Conservation (phyloP, 2,888 invertebrate species). For the Ptychoptera contaminata region DNA sequence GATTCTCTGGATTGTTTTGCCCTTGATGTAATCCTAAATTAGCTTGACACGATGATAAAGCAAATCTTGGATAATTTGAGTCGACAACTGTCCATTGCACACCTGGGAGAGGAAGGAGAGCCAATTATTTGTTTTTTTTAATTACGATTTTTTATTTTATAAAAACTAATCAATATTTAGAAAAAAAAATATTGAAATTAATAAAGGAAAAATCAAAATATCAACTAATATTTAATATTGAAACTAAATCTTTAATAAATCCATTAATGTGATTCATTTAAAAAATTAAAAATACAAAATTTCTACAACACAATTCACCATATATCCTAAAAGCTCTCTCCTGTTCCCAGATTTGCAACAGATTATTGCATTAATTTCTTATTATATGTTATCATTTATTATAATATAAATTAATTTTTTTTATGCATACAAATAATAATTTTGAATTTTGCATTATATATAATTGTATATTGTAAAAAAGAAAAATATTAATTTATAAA, state of each 20-base stretch:
- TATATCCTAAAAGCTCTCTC: slow-evolving; percentile 30
- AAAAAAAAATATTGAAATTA: background rate
- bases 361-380: background rate
- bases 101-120: slow-evolving; percentile 42
- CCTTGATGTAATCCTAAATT: slow-evolving; percentile 19
- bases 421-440: slow-evolving; percentile 5
- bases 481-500: background rate
- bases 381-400: background rate
- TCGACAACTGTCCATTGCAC: slow-evolving; percentile 77
- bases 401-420: background rate
- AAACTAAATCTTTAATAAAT: background rate
- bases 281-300: no score
- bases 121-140: background rate
- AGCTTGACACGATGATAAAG: slow-evolving; percentile 46
- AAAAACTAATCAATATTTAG: background rate
- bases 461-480: slow-evolving; percentile 3
- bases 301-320: slow-evolving; percentile 3
- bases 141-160: background rate
- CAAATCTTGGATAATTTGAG: slow-evolving; percentile 61
- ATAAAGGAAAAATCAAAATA: background rate
- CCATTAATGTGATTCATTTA: background rate
- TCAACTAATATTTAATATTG: background rate
- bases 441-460: slow-evolving; percentile 1
- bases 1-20: slow-evolving; percentile 3
- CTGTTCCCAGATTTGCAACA: slow-evolving; percentile 31